Evolutionary conservation across 2,888 invertebrate species (phyloP).

Genomic region (Tuberolachnus salignus): DNA sequence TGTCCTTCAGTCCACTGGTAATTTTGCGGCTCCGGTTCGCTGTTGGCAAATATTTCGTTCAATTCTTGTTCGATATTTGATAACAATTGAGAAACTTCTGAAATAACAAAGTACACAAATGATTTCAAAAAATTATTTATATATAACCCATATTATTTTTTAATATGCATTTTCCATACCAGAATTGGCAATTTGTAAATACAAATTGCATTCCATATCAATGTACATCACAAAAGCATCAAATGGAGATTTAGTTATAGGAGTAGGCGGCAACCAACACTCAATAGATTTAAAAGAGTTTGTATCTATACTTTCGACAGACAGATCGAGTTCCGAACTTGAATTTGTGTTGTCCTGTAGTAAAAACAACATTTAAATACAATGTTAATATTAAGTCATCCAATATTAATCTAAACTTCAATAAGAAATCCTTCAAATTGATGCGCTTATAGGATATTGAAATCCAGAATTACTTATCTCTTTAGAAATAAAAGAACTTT

Average conservation of each 20-base stretch:
- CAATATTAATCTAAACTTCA: too few species aligned
- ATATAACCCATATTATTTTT: not conserved
- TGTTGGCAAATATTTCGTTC: not conserved
- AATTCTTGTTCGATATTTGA: not conserved
- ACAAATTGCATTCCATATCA: not conserved
- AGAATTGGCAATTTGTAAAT: not conserved
- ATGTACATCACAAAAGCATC: not conserved
- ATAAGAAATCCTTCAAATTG: too few species aligned
- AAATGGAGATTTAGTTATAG: not conserved
- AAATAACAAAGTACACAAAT: not conserved
- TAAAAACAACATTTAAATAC: conserved; percentile 17
- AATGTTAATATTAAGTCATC: too few species aligned
- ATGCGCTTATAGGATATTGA: too few species aligned
- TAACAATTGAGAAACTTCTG: conserved; percentile 18
- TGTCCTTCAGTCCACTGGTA: conserved; percentile 70
- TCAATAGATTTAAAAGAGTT: not conserved
- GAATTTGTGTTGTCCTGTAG: conserved; percentile 22
- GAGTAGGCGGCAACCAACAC: conserved; percentile 26
- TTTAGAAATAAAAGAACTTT: too few species aligned
- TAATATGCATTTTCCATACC: conserved; percentile 10
- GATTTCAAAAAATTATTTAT: not conserved
- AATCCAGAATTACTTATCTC: too few species aligned
- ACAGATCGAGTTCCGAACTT: not conserved
- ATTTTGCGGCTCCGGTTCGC: conserved; percentile 64
- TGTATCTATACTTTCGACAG: not conserved